Conservation (phyloP, 2,113 vertebrate genomes). For the Pseudolaguvia tuberculata region DNA sequence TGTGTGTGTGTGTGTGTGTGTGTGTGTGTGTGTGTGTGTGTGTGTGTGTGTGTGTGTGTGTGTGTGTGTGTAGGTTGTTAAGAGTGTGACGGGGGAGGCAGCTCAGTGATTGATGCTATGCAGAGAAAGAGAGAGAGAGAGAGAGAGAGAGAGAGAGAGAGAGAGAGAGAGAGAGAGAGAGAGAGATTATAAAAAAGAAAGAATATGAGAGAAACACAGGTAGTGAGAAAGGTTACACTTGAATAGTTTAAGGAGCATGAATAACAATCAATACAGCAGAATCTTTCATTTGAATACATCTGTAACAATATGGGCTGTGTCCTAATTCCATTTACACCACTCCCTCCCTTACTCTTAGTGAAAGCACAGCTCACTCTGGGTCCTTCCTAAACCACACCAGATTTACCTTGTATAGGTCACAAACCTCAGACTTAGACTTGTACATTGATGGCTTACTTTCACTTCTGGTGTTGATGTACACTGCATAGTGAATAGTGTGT, state of each 20-base stretch:
- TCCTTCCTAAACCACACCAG: neutral
- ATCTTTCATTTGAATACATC: neutral
- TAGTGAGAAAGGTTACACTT: neutral
- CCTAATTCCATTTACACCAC: neutral
- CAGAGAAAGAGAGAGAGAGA: neutral
- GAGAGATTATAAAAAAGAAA: neutral
- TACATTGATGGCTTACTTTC: too few relatives aligned
- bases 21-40: neutral
- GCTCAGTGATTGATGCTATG: constrained; percentile 14
- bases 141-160: neutral
- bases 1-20: too few relatives aligned
- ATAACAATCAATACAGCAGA: neutral
- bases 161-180: neutral
- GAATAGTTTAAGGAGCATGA: neutral
- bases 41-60: neutral
- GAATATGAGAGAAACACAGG: neutral
- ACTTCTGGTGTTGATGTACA: neutral
- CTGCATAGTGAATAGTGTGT: neutral
- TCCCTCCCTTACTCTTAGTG: too few relatives aligned
- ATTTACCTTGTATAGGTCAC: neutral
- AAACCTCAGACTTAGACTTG: neutral
- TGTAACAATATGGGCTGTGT: neutral
- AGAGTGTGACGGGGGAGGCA: constrained; percentile 7
- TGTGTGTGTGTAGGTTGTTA: constrained; percentile 1
- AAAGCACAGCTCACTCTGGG: neutral